These are phyloP conservation scores for Dreissena rostriformis DNA, from an alignment of 1,140 invertebrate genomes.

Conservation along the genomic window DNA sequence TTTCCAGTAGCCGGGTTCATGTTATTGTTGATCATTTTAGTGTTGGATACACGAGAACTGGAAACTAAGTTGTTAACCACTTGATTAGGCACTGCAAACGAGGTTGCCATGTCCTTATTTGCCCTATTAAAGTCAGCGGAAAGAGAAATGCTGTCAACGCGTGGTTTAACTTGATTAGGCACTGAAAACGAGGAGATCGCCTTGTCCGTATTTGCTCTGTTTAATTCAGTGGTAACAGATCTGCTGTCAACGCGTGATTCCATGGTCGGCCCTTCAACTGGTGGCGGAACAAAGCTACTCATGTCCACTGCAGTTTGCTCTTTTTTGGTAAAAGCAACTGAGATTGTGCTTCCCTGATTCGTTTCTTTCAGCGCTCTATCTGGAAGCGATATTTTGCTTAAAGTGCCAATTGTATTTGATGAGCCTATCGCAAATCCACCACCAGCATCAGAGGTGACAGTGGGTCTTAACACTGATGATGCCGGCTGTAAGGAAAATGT, in stretches of 20 bases:
- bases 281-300: slow-evolving; percentile 31
- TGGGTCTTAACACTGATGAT: neutral
- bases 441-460: neutral
- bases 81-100: too few species aligned
- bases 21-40: neutral
- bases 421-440: neutral
- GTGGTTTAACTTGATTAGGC: too few species aligned
- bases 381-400: slow-evolving; percentile 29
- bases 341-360: neutral
- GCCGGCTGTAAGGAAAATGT: too few species aligned
- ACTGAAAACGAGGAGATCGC: too few species aligned
- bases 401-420: neutral
- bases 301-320: slow-evolving; percentile 2
- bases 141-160: too few species aligned
- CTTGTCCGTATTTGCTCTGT: too few species aligned
- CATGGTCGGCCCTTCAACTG: neutral
- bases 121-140: too few species aligned
- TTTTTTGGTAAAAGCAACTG: neutral
- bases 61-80: too few species aligned
- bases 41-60: neutral
- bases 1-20: neutral
- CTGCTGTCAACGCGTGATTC: too few species aligned
- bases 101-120: too few species aligned
- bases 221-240: too few species aligned
- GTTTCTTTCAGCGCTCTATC: slow-evolving; percentile 5